phyloP scores from a whole-genome alignment of 2,113 vertebrate genomes.

The Serilophus lunatus region DNA sequence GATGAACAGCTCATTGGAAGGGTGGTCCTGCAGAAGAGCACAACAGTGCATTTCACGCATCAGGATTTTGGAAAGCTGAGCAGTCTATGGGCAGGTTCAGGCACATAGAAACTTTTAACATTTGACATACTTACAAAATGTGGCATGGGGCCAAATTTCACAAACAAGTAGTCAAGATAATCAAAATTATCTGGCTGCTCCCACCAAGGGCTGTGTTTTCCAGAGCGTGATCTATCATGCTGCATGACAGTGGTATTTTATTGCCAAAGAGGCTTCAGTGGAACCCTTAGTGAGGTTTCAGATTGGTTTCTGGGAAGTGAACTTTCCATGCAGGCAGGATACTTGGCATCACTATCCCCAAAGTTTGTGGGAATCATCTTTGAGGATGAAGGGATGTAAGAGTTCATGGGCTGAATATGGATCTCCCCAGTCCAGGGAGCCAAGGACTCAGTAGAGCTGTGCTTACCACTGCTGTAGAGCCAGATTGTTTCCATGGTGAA shows the following conservation, averaged over 20 bases:
- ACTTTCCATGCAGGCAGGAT: neutral
- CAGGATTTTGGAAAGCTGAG: neutral
- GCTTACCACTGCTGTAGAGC: neutral
- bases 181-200: neutral
- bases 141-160: neutral
- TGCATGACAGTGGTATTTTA: neutral
- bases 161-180: neutral
- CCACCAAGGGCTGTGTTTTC: neutral
- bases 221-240: neutral
- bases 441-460: neutral
- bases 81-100: rapidly evolving
- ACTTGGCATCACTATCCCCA: neutral
- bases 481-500: neutral
- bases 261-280: neutral
- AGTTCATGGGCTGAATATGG: neutral
- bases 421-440: neutral
- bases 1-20: rapidly evolving
- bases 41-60: neutral
- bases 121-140: neutral
- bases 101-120: neutral
- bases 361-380: neutral
- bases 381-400: neutral
- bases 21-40: neutral
- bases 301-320: neutral
- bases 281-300: neutral